phyloP scores from a whole-genome alignment of 2,113 vertebrate genomes.

The Oxyruncus cristatus region DNA sequence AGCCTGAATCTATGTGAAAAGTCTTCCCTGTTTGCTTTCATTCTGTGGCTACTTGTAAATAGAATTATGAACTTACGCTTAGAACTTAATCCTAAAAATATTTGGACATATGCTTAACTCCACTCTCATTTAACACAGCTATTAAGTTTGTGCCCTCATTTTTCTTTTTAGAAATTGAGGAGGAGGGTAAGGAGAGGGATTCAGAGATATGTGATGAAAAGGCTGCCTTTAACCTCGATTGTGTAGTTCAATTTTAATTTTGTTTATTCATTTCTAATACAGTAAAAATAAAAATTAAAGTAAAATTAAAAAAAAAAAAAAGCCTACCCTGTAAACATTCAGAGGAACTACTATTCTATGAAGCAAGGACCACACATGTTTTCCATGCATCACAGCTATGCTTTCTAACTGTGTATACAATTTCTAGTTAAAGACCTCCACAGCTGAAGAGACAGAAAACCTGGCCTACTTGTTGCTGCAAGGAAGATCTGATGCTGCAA shows the following conservation, averaged over 20 bases:
- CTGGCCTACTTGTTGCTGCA: not conserved
- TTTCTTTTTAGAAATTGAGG: not conserved
- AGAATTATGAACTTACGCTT: not conserved
- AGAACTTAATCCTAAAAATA: not conserved
- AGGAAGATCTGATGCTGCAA: not conserved
- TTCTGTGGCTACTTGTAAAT: not conserved
- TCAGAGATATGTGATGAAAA: not conserved
- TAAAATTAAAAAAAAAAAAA: not conserved
- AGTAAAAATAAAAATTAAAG: not conserved
- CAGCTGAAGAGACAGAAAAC: not conserved
- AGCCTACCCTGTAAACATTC: not conserved
- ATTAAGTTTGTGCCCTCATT: not conserved
- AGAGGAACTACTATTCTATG: not conserved
- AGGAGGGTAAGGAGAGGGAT: not conserved
- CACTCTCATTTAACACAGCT: not conserved
- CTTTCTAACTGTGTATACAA: not conserved
- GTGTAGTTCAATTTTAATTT: not conserved
- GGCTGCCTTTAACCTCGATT: not conserved
- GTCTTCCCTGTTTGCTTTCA: rapidly evolving
- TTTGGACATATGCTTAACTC: not conserved
- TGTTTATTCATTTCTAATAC: not conserved
- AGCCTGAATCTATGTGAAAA: not conserved
- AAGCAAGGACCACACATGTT: not conserved
- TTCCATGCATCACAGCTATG: not conserved
- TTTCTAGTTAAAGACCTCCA: not conserved